Base-by-base conservation (phyloP, 2,113 vertebrate genomes). In the Carettochelys insculpta region DNA sequence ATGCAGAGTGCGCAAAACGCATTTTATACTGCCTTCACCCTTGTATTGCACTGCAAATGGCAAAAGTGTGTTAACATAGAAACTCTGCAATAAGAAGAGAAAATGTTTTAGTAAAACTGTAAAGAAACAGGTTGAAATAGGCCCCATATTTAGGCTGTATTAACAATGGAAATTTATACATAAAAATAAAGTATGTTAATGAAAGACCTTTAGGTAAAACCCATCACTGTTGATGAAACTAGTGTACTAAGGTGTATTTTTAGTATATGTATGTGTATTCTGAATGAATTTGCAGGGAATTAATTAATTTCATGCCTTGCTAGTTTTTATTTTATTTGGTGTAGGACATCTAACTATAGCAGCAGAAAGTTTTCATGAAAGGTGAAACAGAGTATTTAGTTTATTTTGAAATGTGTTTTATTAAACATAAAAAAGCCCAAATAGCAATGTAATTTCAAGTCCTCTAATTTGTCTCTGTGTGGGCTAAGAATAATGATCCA, bases 11-110 rank as follows among this genome's bases (percentile, higher is more conserved):
- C 0, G 5, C n/a, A 61, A 77, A 4, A 22, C 34, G 38, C 34
- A 38, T 65, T 65, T 65, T 65, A 20, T 65, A 65, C 52, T 73
- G 43, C 38, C 41, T 24, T 43, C 41, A 73, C 22, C 11, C 24
- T 31, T 61, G 38, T 38, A 92, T 45, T n/a, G 54, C 34, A 45
- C 14, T 38, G 47, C 25, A 54, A 88, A 54, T 4, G 51, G 54
- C 43, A 24, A 91, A 92, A 58, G 56, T 10, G 43, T 5, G 24
- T 41, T 51, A n/a, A 71, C 12, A 11, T 61, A 48, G 31, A 85
- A 95, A 91, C 65, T 38, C 48, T 83, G 17, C 17, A 80, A 51
- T 8, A 43, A 81, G 22, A 91, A 83, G 24, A 27, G 82, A 91
- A 86, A 88, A 48, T 5, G 2, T 81, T 80, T 95, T 45, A 54